These are phyloP conservation scores for Cerastis leucographa DNA, from an alignment of 2,888 invertebrate genomes.

Conservation along the genomic window DNA sequence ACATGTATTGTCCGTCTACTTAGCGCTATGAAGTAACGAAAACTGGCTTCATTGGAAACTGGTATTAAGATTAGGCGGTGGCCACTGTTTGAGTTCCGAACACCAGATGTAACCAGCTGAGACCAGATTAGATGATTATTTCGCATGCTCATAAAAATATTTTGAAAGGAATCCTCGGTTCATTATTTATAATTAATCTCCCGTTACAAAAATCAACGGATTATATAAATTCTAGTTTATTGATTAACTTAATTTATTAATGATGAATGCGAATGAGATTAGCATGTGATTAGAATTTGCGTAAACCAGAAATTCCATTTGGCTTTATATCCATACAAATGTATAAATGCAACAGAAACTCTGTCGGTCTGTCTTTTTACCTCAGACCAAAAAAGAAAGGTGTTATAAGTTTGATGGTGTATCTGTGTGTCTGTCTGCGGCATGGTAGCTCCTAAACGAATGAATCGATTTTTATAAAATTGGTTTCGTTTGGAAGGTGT, in stretches of 20 bases:
- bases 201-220: conserved; percentile 11
- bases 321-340: background rate
- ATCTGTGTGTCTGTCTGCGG: too few relatives aligned
- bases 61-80: too few relatives aligned
- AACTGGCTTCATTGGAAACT: too few relatives aligned
- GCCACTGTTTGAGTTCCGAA: too few relatives aligned
- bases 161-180: background rate
- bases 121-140: conserved; percentile 9
- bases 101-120: too few relatives aligned
- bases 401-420: too few relatives aligned
- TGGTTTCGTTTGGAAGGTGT: too few relatives aligned
- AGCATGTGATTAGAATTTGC: background rate
- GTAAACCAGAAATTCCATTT: background rate
- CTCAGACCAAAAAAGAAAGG: too few relatives aligned
- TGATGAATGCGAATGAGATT: conserved; percentile 26
- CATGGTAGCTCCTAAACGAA: too few relatives aligned
- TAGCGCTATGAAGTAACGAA: too few relatives aligned
- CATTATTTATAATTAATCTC: conserved; percentile 16
- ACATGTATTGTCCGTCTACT: too few relatives aligned
- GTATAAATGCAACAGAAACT: background rate
- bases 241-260: conserved; percentile 21
- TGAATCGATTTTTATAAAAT: too few relatives aligned
- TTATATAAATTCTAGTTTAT: conserved; percentile 16
- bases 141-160: conserved; percentile 30
- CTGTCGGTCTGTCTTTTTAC: background rate